Evolutionary conservation across 2,888 invertebrate genomes (phyloP), one percentile per base, ranked within the genome.

Genomic region (Teleogryllus oceanicus): DNA sequence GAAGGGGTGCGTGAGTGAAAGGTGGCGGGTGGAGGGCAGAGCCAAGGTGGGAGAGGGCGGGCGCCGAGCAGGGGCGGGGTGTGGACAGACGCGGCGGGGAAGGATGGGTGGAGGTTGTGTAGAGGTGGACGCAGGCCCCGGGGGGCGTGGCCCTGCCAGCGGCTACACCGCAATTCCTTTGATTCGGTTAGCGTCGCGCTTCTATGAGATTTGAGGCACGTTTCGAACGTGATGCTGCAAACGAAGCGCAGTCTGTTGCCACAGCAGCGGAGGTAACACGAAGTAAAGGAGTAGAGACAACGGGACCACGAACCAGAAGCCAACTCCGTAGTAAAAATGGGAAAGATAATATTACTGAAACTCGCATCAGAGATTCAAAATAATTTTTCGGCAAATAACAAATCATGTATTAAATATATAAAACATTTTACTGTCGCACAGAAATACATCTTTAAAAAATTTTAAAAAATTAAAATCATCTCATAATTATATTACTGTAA

Each of bases 121-220:
- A 8, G 16, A 13, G 13, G 1, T 5, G 62, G 62, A 16, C 3
- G 62, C 16, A 62, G 62, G 4, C 16, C 16, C 13, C 16, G 16
- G 13, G 13, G 4, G 16, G 13, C 13, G 4, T 4, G 8, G 16
- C 4, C 16, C 5, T 4, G 62, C 16, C 16, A 8, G 16, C n/a
- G 62, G 62, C 62, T 62, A 62, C 62, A 62, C 62, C 13, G 62
- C 62, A 62, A 62, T 62, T 62, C 62, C 62, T 62, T 16, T 62
- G 62, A 62, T 62, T 62, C 62, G 10, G 62, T 62, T 62, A 62
- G 62, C 62, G 62, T 16, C 16, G 13, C 62, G 16, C 16, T 62
- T 62, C 62, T 62, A 62, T 62, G 62, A 62, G 62, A 62, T 62
- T 62, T 62, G 62, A 62, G n/a, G n/a, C 62, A 62, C 62, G 62